Base-by-base conservation (phyloP, 2,888 invertebrate genomes). In the Pristionchus arcanus region DNA sequence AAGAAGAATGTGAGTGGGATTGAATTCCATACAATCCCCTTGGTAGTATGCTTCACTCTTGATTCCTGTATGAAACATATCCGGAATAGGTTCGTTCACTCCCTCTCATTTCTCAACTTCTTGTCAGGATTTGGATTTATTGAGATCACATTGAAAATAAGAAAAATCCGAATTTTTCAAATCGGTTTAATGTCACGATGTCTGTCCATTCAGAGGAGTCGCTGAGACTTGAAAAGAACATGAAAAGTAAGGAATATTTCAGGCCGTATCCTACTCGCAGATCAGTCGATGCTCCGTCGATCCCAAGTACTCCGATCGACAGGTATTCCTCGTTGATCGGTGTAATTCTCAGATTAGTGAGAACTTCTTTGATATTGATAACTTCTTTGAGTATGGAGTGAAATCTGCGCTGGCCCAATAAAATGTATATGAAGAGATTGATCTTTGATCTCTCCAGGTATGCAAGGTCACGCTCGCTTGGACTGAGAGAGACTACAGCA, bases 381-480 rank as follows among this genome's bases (percentile, higher is more conserved):
- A 2, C 25, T 5, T 59, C 19, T 59, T 59, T 25, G 15, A 15
- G 59, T 4, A 15, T 34, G 3, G 28, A 31, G 31, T 5, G 31
- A 68, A 2, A 13, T 15, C 13, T 31, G 68, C 25, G 55, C 55
- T 19, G 25, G n/a, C n/a, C n/a, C n/a, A n/a, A n/a, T n/a, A n/a
- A n/a, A n/a, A n/a, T n/a, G n/a, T n/a, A n/a, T n/a, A n/a, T 2
- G 3, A 66, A 66, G 25, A 66, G 49, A 83, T 37, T 68, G 37
- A 49, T 86, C 86, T 86, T 66, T 86, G 66, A 66, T 37, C 37
- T 86, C 37, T 86, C 66, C 87, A 87, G 87, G 42, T 49, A 9
- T 87, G 87, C 49, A 87, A 87, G 21, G 87, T 87, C 13, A 21
- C 66, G 13, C 87, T 87, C n/a, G 87, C 87, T 15, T 87, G 87